Base-by-base conservation (phyloP, 2,888 invertebrate species). In the Caenorhabditis sp. region DNA sequence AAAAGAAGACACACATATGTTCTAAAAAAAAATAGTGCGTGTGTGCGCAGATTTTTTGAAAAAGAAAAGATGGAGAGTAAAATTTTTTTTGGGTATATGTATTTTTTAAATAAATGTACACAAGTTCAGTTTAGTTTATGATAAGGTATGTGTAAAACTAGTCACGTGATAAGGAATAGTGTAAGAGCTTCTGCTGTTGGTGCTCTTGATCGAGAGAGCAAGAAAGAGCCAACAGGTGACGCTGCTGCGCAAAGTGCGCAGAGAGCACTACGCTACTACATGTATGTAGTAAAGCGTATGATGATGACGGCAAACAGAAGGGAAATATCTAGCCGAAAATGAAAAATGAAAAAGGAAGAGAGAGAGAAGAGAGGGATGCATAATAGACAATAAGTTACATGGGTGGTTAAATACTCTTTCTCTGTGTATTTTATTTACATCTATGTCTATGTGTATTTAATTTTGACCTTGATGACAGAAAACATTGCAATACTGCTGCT, bases 391-490 rank as follows among this genome's bases (percentile, higher is more conserved):
- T 21, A 31, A 27, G 58, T 58, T 21, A 25, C 58, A 58, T 31
- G 58, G 58, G 58, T 58, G 58, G 31, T 58, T 27, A 58, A 58
- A 58, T 31, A 58, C 25, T 31, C 10, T 21, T 43, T n/a, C n/a
- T n/a, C n/a, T n/a, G n/a, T 43, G 43, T 12, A 17, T 12, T 17
- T 7, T 43, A 14, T 43, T 17, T 43, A 14, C 14, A 43, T 36
- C 10, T 27, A n/a, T n/a, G 27, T 31, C 27, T 36, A n/a, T 27
- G 26, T 27, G 58, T 58, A 36, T 27, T 27, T 21, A 36, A 58
- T 21, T 58, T 27, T 36, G 27, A 31, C 36, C 43, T 43, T 43
- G 43, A 43, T 43, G 43, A 43, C 43, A 43, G 43, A 43, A 36
- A 36, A 36, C 10, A 36, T 36, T 36, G 36, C 5, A 36, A 36